Base-by-base conservation (phyloP, 2,797 vertebrate genomes). In the Calcarius lapponicus region DNA sequence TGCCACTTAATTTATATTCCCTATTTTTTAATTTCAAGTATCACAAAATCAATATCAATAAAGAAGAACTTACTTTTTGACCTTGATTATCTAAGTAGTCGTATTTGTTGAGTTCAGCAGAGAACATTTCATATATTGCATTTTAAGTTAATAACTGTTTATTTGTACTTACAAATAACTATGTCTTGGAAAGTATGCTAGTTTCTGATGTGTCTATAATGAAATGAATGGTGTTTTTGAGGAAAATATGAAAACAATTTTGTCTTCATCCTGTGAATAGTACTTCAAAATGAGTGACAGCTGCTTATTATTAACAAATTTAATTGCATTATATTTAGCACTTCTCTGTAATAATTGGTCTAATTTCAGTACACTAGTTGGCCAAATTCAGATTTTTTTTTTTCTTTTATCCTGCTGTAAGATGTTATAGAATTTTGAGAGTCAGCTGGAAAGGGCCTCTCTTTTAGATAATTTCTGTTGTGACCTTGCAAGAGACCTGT, bases 1-100 rank as follows among this genome's bases (percentile, higher is more conserved):
- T 78, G 48, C 85, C 90, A 54, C 60, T 94, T 92, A 34, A 25
- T 83, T n/a, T 91, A 61, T 88, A 83, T 56, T 71, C 61, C 26
- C 15, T 79, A 28, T 88, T 96, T 71, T 67, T 67, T 86, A 60
- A 64, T 92, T 96, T 97, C 71, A 29, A 86, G 32, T 83, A 48
- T 90, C 84, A 88, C 69, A 94, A 93, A 95, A 86, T 28, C 83
- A 11, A n/a, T 56, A 3, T 61, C 40, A 72, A 71, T 78, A 22
- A 25, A 38, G 40, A 62, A 57, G 67, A 56, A 11, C 6, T 56
- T 57, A 10, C 17, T 64, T 80, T 92, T 32, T 61, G 60, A 50
- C 45, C 73, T 80, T 87, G 66, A 75, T 40, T 84, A 62, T 84
- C 58, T 70, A 57, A 94, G 75, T 25, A 36, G 57, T 47, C 71